Evolutionary conservation across 2,888 invertebrate genomes (phyloP).

Genomic region (Drosophila birchii): DNA sequence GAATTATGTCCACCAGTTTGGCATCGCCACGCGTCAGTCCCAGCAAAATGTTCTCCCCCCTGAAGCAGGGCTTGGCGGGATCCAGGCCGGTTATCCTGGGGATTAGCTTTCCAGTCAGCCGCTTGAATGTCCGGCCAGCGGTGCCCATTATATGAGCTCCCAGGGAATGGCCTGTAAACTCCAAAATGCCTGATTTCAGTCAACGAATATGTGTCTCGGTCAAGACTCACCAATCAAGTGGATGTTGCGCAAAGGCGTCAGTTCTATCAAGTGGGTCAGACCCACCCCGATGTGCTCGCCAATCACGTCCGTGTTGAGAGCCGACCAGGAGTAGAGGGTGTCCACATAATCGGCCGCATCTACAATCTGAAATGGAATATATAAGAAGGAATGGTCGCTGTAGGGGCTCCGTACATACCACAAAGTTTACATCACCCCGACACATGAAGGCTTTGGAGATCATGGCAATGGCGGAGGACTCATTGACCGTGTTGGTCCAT

Average conservation of each 20-base stretch:
- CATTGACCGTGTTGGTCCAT: constrained; percentile 82
- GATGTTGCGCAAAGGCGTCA: constrained; percentile 75
- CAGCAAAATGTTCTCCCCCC: constrained; percentile 66
- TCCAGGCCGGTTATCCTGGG: constrained; percentile 83
- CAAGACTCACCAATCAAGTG: constrained; percentile 75
- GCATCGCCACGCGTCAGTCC: constrained; percentile 81
- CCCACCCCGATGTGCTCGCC: constrained; percentile 77
- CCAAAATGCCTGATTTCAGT: background rate
- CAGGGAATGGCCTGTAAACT: constrained; percentile 79
- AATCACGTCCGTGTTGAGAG: constrained; percentile 82
- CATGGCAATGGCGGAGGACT: constrained; percentile 65
- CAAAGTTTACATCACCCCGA: constrained; percentile 82
- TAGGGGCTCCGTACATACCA: constrained; percentile 60
- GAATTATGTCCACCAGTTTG: constrained; percentile 81
- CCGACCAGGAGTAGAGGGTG: constrained; percentile 83
- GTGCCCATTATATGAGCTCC: constrained; percentile 83
- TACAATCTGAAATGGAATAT: constrained; percentile 64
- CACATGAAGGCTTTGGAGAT: constrained; percentile 80
- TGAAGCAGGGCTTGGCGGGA: constrained; percentile 84
- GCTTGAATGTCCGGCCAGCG: constrained; percentile 79
- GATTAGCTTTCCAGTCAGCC: constrained; percentile 72
- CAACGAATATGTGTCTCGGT: background rate
- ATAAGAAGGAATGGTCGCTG: background rate
- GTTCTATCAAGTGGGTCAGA: constrained; percentile 66
- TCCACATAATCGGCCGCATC: constrained; percentile 80